phyloP scores from a whole-genome alignment of 2,888 invertebrate species.

The Uropetala carovei region DNA sequence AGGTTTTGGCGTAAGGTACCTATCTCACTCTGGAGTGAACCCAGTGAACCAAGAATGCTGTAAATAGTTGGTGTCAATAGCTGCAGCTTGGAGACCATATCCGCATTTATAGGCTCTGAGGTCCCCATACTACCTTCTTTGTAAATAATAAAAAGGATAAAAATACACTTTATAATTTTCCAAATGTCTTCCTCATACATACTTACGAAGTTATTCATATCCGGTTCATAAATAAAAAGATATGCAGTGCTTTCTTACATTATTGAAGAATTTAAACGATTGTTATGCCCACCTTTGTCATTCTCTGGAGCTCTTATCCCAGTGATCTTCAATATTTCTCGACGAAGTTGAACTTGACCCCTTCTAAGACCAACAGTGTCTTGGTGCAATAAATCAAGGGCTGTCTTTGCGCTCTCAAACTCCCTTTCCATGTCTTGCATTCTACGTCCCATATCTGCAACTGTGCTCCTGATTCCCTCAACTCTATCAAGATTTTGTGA shows the following conservation, averaged over 20 bases:
- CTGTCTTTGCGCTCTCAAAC: conserved; percentile 67
- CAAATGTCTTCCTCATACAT: neutral
- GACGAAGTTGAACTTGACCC: conserved; percentile 73
- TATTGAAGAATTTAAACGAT: neutral
- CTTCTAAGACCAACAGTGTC: conserved; percentile 73
- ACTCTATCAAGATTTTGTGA: conserved; percentile 74
- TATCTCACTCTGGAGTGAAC: conserved; percentile 68
- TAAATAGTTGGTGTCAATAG: conserved; percentile 69
- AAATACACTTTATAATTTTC: neutral
- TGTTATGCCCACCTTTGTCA: conserved; percentile 15
- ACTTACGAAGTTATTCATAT: neutral
- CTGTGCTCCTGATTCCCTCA: conserved; percentile 74
- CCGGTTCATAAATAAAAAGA: neutral
- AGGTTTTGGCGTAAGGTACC: conserved; percentile 68
- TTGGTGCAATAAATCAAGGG: conserved; percentile 70
- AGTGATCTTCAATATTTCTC: conserved; percentile 39
- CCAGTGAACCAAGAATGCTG: conserved; percentile 68
- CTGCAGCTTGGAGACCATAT: conserved; percentile 69
- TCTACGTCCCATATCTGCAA: conserved; percentile 74
- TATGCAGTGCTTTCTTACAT: neutral
- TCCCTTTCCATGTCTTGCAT: conserved; percentile 75
- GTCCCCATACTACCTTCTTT: neutral
- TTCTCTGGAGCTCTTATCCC: neutral
- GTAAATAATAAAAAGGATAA: neutral
- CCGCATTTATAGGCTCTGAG: neutral